Evolutionary conservation across 2,113 vertebrate genomes (phyloP), one percentile per base, ranked within the genome.

Genomic region (Symphodus melops): DNA sequence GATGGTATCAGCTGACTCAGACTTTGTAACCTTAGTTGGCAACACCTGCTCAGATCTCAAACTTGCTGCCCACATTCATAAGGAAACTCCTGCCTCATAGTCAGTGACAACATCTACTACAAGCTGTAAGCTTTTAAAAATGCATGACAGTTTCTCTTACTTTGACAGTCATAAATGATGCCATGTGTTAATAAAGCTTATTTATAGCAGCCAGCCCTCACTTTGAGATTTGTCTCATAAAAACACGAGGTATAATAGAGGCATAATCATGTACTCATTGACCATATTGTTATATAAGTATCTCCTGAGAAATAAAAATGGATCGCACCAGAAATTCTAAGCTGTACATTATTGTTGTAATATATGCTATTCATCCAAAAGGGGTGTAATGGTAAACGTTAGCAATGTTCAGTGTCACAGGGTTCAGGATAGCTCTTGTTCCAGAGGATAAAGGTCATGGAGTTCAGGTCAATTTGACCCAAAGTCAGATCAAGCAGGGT

Each of bases 1-100:
- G 79, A 85, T 48, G 57, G 21, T 28, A 57, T 36, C 51, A 44
- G n/a, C 48, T 58, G 62, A 63, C 58, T 72, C 59, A 77, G 41
- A 46, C 61, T 65, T 52, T 77, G 65, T 42, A 74, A 54, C 59
- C 57, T 63, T 57, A 23, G 65, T 49, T 28, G 65, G 55, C 59
- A 28, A 61, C 11, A 19, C 14, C 23, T 53, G 21, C 21, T 58
- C 13, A 41, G 44, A 55, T 20, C 52, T 63, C 55, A 73, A 64
- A 68, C 46, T 36, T 23, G 48, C 13, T 41, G 5, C 46, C 33
- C 53, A 28, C 17, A 28, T 72, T 51, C 54, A 62, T 48, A 59
- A 62, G 12, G 28, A 48, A 48, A 48, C 14, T 17, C 6, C 14
- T 19, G 14, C 62, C 17, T 56, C 36, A 12, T 49, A 37, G n/a